Evolutionary conservation across 92 coral and sea anemone species (phyloP).

Genomic region (Heteractis magnifica): DNA sequence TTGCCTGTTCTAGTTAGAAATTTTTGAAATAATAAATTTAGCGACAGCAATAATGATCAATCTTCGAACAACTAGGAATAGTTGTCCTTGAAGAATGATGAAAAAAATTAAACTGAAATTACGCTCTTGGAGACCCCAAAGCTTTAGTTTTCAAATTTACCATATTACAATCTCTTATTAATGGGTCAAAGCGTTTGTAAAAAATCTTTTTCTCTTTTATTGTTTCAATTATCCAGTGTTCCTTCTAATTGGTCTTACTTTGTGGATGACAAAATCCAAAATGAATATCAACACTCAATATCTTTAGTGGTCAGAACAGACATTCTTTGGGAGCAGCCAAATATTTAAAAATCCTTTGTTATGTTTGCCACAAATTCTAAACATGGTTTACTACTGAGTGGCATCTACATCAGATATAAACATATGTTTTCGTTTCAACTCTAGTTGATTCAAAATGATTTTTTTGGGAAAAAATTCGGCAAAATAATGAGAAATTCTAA

Average conservation of each 20-base stretch:
- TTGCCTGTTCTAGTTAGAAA: no score
- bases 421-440: background rate
- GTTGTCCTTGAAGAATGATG: no score
- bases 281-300: background rate
- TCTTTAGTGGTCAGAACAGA: background rate
- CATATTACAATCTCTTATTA: no score
- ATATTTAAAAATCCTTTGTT: background rate
- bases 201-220: background rate
- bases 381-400: background rate
- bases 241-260: background rate
- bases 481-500: no score
- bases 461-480: no score
- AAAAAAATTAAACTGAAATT: no score
- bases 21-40: no score
- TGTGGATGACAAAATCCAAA: background rate
- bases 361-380: background rate
- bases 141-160: no score
- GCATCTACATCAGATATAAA: background rate
- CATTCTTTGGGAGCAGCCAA: background rate
- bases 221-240: background rate
- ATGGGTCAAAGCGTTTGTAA: no score
- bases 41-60: no score
- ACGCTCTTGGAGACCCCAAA: no score
- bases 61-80: no score
- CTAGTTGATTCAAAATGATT: background rate